Evolutionary conservation across 2,797 vertebrate species (phyloP).

Genomic region (Xiphorhynchus erythropygius): DNA sequence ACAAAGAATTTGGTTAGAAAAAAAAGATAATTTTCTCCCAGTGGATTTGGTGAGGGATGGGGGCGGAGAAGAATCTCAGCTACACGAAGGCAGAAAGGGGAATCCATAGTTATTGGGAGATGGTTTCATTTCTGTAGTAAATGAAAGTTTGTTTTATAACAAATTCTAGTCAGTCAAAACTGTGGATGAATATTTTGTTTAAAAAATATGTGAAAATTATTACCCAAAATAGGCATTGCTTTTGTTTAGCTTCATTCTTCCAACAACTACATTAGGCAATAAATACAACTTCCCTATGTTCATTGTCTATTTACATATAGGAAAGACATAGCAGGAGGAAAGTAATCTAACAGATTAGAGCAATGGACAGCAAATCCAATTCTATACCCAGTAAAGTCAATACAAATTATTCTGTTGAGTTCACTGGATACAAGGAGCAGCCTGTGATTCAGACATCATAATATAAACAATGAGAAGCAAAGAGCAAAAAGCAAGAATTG

Average conservation of each 20-base stretch:
- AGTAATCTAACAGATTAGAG: conserved; percentile 39
- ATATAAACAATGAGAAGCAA: background rate
- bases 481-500: background rate
- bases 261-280: background rate
- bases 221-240: background rate
- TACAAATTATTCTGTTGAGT: conserved; percentile 25
- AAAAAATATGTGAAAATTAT: background rate
- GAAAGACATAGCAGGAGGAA: conserved; percentile 8
- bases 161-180: background rate
- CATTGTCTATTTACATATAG: background rate
- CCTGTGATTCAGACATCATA: background rate
- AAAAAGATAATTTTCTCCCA: background rate
- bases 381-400: conserved; percentile 17
- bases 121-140: background rate
- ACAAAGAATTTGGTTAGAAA: background rate
- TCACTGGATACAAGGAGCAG: background rate
- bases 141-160: background rate
- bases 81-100: background rate
- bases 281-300: background rate
- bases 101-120: background rate
- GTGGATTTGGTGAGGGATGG: background rate
- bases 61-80: background rate
- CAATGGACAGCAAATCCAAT: conserved; percentile 53
- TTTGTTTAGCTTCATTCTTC: background rate
- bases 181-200: background rate